These are phyloP conservation scores for Chelonia mydas DNA, from an alignment of 2,797 vertebrate species.

Conservation along the genomic window DNA sequence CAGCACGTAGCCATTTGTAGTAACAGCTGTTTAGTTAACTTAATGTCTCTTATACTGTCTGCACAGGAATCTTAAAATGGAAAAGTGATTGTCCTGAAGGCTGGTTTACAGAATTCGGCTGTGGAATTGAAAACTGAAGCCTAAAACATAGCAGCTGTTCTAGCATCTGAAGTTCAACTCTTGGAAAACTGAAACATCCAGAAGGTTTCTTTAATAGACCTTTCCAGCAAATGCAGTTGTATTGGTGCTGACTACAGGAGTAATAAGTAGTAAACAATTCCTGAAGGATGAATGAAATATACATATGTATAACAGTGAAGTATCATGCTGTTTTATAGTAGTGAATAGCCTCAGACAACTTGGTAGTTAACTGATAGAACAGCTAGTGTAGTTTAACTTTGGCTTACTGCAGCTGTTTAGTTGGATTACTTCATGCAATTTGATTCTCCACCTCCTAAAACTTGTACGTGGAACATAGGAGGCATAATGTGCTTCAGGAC, in stretches of 20 bases:
- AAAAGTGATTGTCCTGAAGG: conserved; percentile 26
- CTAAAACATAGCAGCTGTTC: conserved; percentile 42
- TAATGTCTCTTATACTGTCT: conserved; percentile 3
- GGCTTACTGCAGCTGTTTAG: conserved; percentile 11
- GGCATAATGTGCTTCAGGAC: conserved; percentile 17
- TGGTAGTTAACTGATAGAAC: background rate
- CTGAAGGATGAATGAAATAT: background rate
- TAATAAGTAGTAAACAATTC: background rate
- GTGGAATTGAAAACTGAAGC: conserved; percentile 48
- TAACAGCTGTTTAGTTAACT: background rate
- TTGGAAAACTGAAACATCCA: conserved; percentile 25
- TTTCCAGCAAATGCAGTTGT: background rate
- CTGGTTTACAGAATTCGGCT: background rate
- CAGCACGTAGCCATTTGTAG: rapidly evolving
- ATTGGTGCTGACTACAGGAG: background rate
- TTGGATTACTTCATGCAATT: background rate
- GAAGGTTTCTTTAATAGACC: background rate
- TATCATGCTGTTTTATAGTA: background rate
- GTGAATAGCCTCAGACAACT: background rate
- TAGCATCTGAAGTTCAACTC: conserved; percentile 16
- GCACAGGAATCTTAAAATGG: conserved; percentile 44
- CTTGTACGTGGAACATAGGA: background rate
- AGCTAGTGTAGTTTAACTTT: conserved; percentile 11
- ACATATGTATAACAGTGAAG: background rate
- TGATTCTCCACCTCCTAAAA: background rate